Evolutionary conservation across 2,113 vertebrate genomes (phyloP).

Genomic region (Globicephala melas): DNA sequence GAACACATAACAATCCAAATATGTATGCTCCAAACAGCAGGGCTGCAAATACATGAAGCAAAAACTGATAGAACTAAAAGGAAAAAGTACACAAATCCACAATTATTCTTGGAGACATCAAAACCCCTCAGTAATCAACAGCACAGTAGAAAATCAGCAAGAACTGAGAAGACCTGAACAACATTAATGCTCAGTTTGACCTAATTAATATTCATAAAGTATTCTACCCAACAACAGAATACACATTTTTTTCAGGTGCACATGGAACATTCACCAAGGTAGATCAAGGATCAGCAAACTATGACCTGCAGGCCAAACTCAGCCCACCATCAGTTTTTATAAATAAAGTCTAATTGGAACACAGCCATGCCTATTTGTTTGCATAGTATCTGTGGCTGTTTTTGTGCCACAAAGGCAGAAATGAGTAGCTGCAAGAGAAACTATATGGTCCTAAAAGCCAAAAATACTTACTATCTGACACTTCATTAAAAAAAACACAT

Average conservation of each 20-base stretch:
- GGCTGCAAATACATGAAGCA: neutral
- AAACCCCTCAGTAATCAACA: neutral
- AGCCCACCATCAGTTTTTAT: neutral
- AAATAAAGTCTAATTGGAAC: neutral
- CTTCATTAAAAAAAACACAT: neutral
- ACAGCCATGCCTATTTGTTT: neutral
- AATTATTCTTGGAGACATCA: neutral
- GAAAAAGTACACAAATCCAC: neutral
- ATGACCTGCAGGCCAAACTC: neutral
- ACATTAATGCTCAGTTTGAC: neutral
- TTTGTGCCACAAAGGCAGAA: neutral
- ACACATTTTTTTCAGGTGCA: neutral
- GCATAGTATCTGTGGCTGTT: neutral
- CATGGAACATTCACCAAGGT: neutral
- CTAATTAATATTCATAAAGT: neutral
- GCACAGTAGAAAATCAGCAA: neutral
- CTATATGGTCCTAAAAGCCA: neutral
- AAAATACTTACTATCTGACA: neutral
- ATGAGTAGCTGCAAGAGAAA: neutral
- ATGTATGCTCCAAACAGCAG: neutral
- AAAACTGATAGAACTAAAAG: neutral
- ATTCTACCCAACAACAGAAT: neutral
- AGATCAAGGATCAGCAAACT: neutral
- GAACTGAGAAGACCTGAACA: neutral
- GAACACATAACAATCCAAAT: neutral